Evolutionary conservation across 2,113 vertebrate species (phyloP), one percentile per base, ranked within the genome.

Genomic region (Ceyx margarethae): DNA sequence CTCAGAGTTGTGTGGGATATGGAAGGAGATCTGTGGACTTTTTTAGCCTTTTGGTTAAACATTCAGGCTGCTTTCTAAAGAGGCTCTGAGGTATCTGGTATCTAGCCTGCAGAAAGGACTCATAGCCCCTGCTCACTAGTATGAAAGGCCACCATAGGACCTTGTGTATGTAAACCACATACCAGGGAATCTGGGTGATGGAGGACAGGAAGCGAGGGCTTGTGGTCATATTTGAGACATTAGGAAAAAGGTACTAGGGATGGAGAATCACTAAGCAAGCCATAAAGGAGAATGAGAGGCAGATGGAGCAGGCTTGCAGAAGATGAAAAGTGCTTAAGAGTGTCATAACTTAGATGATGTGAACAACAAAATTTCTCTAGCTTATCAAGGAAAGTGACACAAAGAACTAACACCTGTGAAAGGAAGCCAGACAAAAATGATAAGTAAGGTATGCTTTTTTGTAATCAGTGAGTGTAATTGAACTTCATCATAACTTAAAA

Each of bases 401-500:
- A 7, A 40, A 57, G 51, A 66, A 75, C 31, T 68, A 86, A 82
- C 33, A 84, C 17, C 19, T 26, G 3, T 51, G 57, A 76, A 80
- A 73, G 33, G 42, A 87, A 80, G 10, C 3, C 67, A 87, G 58
- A 71, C 22, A 79, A 89, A 84, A 89, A 69, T 72, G 0, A 14
- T 61, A 74, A 82, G 40, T 58, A 89, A 71, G 7, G 10, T 37
- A 19, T 25, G 21, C 1, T 26, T 48, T 69, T 90, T 62, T 33
- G 11, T 67, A 76, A 85, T 87, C 57, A 85, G 8, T 42, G 51
- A 93, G 10, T 31, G 29, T 33, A 69, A 92, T 17, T 89, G 51
- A 85, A 79, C 79, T 71, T 87, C 80, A 13, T 74, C 61, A 33
- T 71, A 74, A 48, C 35, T 80, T 87, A 25, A 50, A 10, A 90